Percentiles rank a stretch among this genome's conserved stretches.
phyloP scores from a whole-genome alignment of 2,888 invertebrate genomes.

The Aporophyla nigra region DNA sequence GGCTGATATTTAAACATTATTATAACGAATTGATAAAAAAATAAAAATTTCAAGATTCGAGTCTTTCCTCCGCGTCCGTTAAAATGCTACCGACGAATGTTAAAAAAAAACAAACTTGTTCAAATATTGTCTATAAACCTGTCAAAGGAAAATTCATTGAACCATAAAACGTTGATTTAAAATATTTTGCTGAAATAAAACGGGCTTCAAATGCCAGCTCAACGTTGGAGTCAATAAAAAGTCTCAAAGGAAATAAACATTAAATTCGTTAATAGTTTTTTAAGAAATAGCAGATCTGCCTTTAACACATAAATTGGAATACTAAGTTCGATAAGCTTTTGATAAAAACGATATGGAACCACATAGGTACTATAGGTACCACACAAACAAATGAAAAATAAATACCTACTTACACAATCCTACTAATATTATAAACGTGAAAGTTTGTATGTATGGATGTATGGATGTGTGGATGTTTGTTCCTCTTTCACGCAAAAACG shows the following conservation, averaged over 20 bases:
- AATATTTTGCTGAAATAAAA: constrained; percentile 22
- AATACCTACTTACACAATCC: too few species aligned
- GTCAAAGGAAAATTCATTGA: constrained; percentile 24
- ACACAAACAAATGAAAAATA: too few species aligned
- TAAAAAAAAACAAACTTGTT: constrained; percentile 13
- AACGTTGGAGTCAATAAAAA: too few species aligned
- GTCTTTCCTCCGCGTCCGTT: not conserved
- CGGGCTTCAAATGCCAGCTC: constrained; percentile 16
- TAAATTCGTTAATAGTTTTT: not conserved
- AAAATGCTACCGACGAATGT: not conserved
- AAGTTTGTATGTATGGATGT: too few species aligned
- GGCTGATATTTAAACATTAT: too few species aligned
- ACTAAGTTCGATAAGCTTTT: not conserved
- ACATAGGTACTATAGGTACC: too few species aligned
- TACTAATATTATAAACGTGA: too few species aligned
- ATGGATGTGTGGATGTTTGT: too few species aligned
- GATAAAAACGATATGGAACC: too few species aligned
- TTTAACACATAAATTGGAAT: not conserved
- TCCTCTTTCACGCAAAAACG: too few species aligned
- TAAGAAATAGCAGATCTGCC: not conserved
- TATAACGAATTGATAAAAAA: too few species aligned
- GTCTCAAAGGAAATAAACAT: constrained; percentile 14
- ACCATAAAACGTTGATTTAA: constrained; percentile 41
- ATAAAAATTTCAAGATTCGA: not conserved
- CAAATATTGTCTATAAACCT: constrained; percentile 12